Conservation (phyloP, 2,113 vertebrate species). For the Trematocara unimaculatum region DNA sequence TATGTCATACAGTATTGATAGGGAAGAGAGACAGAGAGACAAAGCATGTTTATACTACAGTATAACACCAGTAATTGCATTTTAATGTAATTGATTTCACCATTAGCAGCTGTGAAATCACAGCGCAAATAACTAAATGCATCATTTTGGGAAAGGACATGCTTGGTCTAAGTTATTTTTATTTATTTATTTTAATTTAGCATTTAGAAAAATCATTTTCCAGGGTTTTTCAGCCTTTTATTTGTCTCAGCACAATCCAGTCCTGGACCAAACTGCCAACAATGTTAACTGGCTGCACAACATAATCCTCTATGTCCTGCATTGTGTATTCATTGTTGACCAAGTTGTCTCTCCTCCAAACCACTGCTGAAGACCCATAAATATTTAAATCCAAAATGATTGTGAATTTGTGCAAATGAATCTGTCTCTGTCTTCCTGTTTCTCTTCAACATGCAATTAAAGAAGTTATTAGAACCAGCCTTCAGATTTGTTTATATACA, state of each 20-base stretch:
- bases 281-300: constrained; percentile 1
- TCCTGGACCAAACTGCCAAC: not conserved
- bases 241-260: not conserved
- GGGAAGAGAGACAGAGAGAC: not conserved
- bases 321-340: constrained; percentile 29
- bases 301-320: constrained; percentile 22
- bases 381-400: not conserved
- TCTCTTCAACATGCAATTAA: not conserved
- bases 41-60: not conserved
- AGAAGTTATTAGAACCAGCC: not conserved
- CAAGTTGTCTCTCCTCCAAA: constrained; percentile 12
- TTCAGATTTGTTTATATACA: not conserved
- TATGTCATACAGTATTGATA: not conserved
- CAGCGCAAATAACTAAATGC: not conserved
- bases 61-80: not conserved
- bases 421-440: not conserved
- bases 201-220: not conserved
- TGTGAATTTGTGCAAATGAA: not conserved
- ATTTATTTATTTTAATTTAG: not conserved
- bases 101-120: not conserved
- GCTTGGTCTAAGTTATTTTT: not conserved
- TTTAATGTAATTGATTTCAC: not conserved
- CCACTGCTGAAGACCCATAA: not conserved
- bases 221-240: not conserved
- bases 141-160: not conserved